phyloP scores from a whole-genome alignment of 1,140 invertebrate species.

The Harpegnathos saltator region DNA sequence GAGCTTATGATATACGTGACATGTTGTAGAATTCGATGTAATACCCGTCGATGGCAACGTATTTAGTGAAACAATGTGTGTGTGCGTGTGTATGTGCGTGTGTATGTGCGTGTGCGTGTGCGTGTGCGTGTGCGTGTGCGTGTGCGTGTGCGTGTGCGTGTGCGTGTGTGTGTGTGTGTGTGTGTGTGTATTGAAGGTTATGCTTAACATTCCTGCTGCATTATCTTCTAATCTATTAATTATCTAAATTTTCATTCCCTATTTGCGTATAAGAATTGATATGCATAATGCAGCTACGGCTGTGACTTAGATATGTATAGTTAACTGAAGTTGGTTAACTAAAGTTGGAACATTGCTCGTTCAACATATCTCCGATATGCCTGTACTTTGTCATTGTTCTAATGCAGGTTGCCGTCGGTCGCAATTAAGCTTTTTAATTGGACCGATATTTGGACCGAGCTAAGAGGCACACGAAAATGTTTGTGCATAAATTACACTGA shows the following conservation, averaged over 20 bases:
- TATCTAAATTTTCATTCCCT: constrained; percentile 5
- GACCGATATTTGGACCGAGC: no score
- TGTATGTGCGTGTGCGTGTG: no score
- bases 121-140: no score
- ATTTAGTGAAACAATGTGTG: constrained; percentile 1
- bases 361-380: constrained; percentile 3
- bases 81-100: no score
- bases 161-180: no score
- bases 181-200: constrained; percentile 10
- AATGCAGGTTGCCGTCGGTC: background rate
- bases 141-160: no score
- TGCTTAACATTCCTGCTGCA: background rate
- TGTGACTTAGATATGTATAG: background rate
- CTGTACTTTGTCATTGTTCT: background rate
- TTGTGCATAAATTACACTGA: no score
- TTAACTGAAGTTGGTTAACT: constrained; percentile 16
- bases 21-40: constrained; percentile 1
- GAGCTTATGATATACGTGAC: no score
- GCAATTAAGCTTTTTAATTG: background rate
- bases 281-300: background rate
- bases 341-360: constrained; percentile 18
- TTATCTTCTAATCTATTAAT: constrained; percentile 7
- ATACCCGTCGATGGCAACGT: background rate
- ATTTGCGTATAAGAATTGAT: background rate
- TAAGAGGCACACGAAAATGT: no score